Base-by-base conservation (phyloP, 2,113 vertebrate genomes). In the Rhineura floridana region DNA sequence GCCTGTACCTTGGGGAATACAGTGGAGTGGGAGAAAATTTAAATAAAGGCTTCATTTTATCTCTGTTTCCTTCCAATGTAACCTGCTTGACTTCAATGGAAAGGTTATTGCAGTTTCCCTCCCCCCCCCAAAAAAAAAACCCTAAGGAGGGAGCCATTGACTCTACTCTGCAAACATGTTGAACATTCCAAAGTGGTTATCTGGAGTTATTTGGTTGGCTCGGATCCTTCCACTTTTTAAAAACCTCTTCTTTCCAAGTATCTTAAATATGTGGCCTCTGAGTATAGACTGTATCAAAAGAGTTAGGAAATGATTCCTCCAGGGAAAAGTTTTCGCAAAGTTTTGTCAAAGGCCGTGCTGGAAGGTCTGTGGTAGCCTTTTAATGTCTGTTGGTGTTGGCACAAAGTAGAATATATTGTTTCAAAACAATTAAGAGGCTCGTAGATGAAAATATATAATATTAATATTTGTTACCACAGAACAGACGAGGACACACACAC, bases 391-490 rank as follows among this genome's bases (percentile, higher is more conserved):
- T 80, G 36, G 21, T 72, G 55, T 65, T 88, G 70, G 70, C 79
- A 36, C 46, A 88, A 67, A 48, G 69, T 11, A 83, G n/a, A 65
- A 76, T 52, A 11, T 88, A 23, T 77, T 86, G 21, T 88, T 76
- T 88, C 72, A 63, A 83, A 88, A 36, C 36, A 42, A 50, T 4
- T 7, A 88, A 76, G 48, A 76, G 72, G 67, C 63, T n/a, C 12
- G 46, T 33, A 52, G 70, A 33, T 77, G 70, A 52, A 88, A 88
- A 52, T 76, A 76, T 88, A 75, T 82, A 76, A 50, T 76, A 76
- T 72, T 52, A 87, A 17, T 82, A 48, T 82, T 65, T 83, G 70
- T 88, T 48, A 65, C 25, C 76, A 15, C 70, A 88, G 39, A 65
- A 52, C 42, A 75, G 72, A 65, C 15, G 13, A 48, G 4, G 36